phyloP scores from a whole-genome alignment of 2,797 vertebrate species.

The Megaceryle alcyon region DNA sequence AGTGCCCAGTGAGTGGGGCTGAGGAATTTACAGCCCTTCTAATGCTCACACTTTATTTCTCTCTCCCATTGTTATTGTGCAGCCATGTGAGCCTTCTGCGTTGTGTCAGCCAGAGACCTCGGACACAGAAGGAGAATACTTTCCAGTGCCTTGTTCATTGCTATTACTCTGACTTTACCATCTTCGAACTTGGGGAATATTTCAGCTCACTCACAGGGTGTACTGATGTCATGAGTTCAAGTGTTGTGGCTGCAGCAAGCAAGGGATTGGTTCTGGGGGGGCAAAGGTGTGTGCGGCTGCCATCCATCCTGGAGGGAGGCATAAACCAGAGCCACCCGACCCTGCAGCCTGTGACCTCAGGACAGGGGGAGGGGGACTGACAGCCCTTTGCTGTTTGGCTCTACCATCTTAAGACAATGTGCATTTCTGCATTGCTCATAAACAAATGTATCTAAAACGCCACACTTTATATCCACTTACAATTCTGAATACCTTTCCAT shows the following conservation, averaged over 20 bases:
- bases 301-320: background rate
- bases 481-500: constrained; percentile 69
- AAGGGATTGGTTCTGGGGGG: background rate
- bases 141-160: background rate
- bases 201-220: background rate
- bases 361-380: background rate
- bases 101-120: constrained; percentile 11
- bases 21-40: constrained; percentile 25
- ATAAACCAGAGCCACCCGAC: background rate
- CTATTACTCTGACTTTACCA: background rate
- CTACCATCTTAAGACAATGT: background rate
- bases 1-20: background rate
- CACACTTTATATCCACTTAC: constrained; percentile 61
- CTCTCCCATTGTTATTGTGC: background rate
- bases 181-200: background rate
- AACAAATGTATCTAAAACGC: constrained; percentile 59
- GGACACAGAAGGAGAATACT: background rate
- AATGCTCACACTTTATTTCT: constrained; percentile 17
- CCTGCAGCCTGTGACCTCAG: background rate
- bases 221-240: background rate
- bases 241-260: background rate
- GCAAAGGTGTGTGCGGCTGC: background rate
- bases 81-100: background rate
- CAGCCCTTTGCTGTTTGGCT: background rate
- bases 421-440: constrained; percentile 38